Evolutionary conservation across 2,888 invertebrate genomes (phyloP).

Genomic region (Habrosyne pyritoides): DNA sequence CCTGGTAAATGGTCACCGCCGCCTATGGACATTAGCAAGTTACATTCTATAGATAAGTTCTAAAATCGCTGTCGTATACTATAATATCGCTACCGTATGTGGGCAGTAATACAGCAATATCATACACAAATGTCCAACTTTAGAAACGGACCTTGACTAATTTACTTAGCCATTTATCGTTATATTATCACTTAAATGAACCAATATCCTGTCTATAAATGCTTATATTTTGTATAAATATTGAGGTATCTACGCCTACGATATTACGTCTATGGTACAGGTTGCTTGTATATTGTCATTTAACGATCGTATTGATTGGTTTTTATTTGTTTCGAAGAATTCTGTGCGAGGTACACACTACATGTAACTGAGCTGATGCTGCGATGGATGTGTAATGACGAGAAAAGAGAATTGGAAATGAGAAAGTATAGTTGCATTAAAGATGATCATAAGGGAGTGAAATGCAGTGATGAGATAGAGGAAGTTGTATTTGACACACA

Average conservation of each 20-base stretch:
- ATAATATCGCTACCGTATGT: not conserved
- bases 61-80: not conserved
- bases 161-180: conserved; percentile 21
- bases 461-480: no score
- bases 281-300: not conserved
- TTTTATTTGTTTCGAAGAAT: not conserved
- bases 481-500: no score
- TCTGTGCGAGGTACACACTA: not conserved
- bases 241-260: conserved; percentile 41
- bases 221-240: conserved; percentile 30
- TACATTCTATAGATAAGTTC: not conserved
- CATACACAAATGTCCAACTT: not conserved
- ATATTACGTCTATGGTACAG: conserved; percentile 29
- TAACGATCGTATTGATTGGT: not conserved
- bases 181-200: conserved; percentile 26
- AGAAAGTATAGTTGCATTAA: no score
- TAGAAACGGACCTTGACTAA: conserved; percentile 17
- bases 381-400: no score
- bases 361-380: no score
- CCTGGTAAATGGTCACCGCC: no score
- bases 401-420: no score
- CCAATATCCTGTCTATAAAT: conserved; percentile 40
- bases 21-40: no score
- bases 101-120: not conserved
- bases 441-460: no score